Evolutionary conservation across 1,140 invertebrate species (phyloP), one percentile per base, ranked within the genome.

Genomic region (Drosophila insularis): DNA sequence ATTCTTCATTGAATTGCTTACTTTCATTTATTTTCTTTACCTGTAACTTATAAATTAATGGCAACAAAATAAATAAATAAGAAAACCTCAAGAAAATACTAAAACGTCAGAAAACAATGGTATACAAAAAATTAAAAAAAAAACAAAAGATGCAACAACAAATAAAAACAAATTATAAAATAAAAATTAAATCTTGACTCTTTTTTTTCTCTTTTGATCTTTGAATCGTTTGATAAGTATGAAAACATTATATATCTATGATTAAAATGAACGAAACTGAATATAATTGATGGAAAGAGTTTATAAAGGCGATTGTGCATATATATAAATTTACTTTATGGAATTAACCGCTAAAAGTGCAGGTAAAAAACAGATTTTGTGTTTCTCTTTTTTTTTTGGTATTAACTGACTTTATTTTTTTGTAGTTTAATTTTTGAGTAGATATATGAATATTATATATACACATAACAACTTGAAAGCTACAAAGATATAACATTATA

Each of bases 101-200:
- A n/a, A n/a, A 81, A 70, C 61, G 73, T 80, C 82, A 74, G 80
- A 76, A 82, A 82, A 76, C 80, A 84, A 84, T 84, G 80, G 81
- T 84, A 91, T 82, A 78, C 72, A 84, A 76, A 71, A 78, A 73
- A 80, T 46, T n/a, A 76, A 58, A 70, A 74, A 27, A 69, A 86
- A n/a, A 68, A 74, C 59, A 62, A 67, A 67, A 23, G 23, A 4
- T 74, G 64, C 67, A 66, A 71, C 54, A 54, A 19, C 70, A 54
- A 70, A 75, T 35, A 69, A 87, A 27, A 68, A 74, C 56, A 62
- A 67, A 67, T 5, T 27, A 32, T 19, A 54, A 64, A 71, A 55
- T 43, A 31, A 37, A 32, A 54, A 53, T 14, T 0, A 7, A 39
- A 6, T 61, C 31, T 50, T 63, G 1, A 39, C 11, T 39, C 2